Base-by-base conservation (phyloP, 2,797 vertebrate genomes). In the Prionace glauca region DNA sequence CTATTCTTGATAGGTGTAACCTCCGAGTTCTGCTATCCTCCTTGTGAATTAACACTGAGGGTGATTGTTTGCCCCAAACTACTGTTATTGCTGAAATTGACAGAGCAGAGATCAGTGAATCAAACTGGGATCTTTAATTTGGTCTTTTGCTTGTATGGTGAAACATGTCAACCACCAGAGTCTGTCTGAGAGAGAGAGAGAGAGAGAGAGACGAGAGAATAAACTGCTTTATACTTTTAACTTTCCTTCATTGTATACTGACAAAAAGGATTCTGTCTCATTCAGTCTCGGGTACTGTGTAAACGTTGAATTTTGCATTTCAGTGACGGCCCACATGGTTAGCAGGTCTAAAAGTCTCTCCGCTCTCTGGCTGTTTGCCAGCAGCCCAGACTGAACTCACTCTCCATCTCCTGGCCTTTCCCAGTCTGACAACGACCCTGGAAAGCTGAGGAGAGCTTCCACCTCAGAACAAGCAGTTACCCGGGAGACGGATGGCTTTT, bases 311-410 rank as follows among this genome's bases (percentile, higher is more conserved):
- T 29, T 65, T n/a, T 0, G 62, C 36, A 12, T 65, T 60, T 91
- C 88, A 91, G 60, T 91, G 60, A 91, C 56, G 36, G 60, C 88
- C 88, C 88, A 36, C 60, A 91, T 91, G 88, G 56, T 91, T 91
- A 91, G 32, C 32, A 20, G 88, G 36, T n/a, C 32, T 91, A 60
- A 7, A 36, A 36, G 32, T 65, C 60, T n/a, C 32, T 91, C 62
- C 29, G 24, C 24, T 56, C 26, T 22, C 26, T 91, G 88, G 88
- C 88, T 65, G 88, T 18, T 18, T 20, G 88, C 88, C 88, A 91
- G 20, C 32, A n/a, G 32, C 18, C 29, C 60, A 65, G 88, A 60
- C 88, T n/a, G 29, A 18, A 18, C n/a, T 32, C 60, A 18, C 32
- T 67, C 32, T 65, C 16, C 62, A 8, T n/a, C 45, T 88, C 10